A percentile compares a stretch with the other conserved stretches of the same genome.
phyloP scores from a whole-genome alignment of 2,888 invertebrate species.

The Drosophila hamatofila region DNA sequence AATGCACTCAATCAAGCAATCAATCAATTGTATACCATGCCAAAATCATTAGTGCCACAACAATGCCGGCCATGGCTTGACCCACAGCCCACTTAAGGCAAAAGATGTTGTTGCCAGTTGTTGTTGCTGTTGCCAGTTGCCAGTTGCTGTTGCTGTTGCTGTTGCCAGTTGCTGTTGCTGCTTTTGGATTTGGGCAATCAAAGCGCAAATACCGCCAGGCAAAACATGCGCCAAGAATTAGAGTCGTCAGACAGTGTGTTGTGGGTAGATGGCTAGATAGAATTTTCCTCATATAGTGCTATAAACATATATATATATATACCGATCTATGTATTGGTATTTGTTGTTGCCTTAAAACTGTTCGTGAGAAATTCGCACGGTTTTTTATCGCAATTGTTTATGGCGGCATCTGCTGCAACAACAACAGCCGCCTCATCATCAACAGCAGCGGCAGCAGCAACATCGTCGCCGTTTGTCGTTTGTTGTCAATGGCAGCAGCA shows the following conservation, averaged over 20 bases:
- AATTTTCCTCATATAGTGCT: conserved; percentile 46
- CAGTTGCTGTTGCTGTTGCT: conserved; percentile 2
- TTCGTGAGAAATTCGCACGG: conserved; percentile 81
- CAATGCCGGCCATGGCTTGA: conserved; percentile 71
- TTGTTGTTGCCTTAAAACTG: conserved; percentile 50
- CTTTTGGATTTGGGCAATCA: conserved; percentile 73
- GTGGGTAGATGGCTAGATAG: conserved; percentile 31
- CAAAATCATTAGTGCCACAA: conserved; percentile 75
- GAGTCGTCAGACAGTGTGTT: conserved; percentile 43
- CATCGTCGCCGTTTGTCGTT: conserved; percentile 51
- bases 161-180: conserved; percentile 28
- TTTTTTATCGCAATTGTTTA: conserved; percentile 81
- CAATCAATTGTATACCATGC: conserved; percentile 68
- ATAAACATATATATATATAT: neutral
- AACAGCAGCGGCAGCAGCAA: conserved; percentile 34
- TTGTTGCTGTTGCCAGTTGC: conserved; percentile 20
- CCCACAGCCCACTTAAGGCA: conserved; percentile 78
- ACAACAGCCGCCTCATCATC: conserved; percentile 44
- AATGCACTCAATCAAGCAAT: conserved; percentile 78
- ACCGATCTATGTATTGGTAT: neutral
- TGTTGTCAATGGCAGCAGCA: conserved; percentile 66
- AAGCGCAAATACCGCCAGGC: conserved; percentile 75
- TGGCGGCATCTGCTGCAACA: conserved; percentile 76
- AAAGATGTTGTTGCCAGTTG: conserved; percentile 32
- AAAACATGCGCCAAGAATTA: conserved; percentile 72